These are phyloP conservation scores for Coryphaenoides rupestris DNA, from an alignment of 2,113 vertebrate genomes.

Conservation along the genomic window DNA sequence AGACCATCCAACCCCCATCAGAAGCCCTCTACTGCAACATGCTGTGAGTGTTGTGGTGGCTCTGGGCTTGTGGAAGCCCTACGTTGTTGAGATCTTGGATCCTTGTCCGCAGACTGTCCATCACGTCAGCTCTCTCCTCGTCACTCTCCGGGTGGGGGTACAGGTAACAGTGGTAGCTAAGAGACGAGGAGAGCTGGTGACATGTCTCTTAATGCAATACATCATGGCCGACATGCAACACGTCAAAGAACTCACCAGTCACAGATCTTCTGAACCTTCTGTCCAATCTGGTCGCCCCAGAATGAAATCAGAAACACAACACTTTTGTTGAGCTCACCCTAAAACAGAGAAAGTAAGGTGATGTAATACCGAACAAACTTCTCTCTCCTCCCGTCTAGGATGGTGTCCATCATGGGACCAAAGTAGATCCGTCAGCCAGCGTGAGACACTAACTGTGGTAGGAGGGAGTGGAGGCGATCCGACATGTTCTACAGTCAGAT, in stretches of 20 bases:
- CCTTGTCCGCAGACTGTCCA: conserved; percentile 84
- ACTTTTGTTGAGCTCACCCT: conserved; percentile 89
- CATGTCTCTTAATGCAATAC: too few relatives aligned
- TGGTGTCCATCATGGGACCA: too few relatives aligned
- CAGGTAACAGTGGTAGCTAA: conserved; percentile 91
- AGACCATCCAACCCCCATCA: too few relatives aligned
- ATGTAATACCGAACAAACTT: too few relatives aligned
- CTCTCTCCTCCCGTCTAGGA: too few relatives aligned
- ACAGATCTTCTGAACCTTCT: conserved; percentile 97
- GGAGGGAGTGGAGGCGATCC: too few relatives aligned
- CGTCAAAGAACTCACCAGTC: conserved; percentile 54
- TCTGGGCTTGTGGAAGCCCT: conserved; percentile 30
- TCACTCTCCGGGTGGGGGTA: conserved; percentile 88
- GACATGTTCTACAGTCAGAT: too few relatives aligned
- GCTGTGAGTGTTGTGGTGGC: too few relatives aligned
- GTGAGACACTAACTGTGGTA: too few relatives aligned
- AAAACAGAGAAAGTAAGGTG: conserved; percentile 24
- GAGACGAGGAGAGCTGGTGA: conserved; percentile 10
- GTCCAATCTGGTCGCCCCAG: conserved; percentile 96
- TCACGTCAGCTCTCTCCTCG: conserved; percentile 82
- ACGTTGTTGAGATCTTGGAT: conserved; percentile 92
- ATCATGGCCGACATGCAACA: too few relatives aligned
- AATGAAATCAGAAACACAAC: conserved; percentile 94
- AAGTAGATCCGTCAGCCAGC: too few relatives aligned
- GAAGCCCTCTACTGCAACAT: too few relatives aligned